Conservation (phyloP, 1,140 invertebrate species). For the Berghia stephanieae region DNA sequence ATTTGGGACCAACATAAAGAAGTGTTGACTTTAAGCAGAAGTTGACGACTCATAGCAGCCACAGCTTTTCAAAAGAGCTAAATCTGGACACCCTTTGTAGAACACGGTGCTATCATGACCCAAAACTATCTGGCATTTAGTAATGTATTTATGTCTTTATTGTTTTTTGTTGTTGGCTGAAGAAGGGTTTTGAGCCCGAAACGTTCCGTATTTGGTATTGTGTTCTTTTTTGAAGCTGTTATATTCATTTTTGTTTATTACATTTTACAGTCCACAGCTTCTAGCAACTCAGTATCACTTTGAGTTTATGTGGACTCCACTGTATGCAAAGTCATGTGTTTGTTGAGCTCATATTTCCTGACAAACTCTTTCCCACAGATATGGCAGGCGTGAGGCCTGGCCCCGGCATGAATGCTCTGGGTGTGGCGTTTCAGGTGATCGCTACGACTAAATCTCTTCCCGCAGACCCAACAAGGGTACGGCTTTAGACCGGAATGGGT, state of each 20-base stretch:
- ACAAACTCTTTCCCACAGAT: constrained; percentile 54
- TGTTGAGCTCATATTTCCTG: constrained; percentile 53
- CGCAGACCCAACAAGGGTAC: constrained; percentile 47
- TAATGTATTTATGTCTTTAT: neutral
- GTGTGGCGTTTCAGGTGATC: constrained; percentile 54
- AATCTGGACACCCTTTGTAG: too few relatives aligned
- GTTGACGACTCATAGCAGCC: too few relatives aligned
- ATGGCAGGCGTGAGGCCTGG: constrained; percentile 49
- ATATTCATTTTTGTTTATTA: neutral
- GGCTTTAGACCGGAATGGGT: constrained; percentile 56
- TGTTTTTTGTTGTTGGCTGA: neutral
- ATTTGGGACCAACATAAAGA: too few relatives aligned
- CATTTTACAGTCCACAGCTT: neutral
- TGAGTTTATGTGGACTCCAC: constrained; percentile 24
- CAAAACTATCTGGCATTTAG: too few relatives aligned
- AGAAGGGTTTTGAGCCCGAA: neutral
- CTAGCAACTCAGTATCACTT: neutral
- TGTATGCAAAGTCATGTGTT: constrained; percentile 45
- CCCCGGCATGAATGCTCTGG: constrained; percentile 50
- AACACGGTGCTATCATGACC: too few relatives aligned
- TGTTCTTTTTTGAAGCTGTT: neutral
- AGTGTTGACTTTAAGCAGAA: too few relatives aligned
- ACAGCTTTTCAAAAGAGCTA: too few relatives aligned
- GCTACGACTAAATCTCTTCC: constrained; percentile 51
- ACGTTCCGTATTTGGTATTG: neutral